These are phyloP conservation scores for Dasysyrphus albostriatus DNA, from an alignment of 2,888 invertebrate genomes.

Conservation along the genomic window DNA sequence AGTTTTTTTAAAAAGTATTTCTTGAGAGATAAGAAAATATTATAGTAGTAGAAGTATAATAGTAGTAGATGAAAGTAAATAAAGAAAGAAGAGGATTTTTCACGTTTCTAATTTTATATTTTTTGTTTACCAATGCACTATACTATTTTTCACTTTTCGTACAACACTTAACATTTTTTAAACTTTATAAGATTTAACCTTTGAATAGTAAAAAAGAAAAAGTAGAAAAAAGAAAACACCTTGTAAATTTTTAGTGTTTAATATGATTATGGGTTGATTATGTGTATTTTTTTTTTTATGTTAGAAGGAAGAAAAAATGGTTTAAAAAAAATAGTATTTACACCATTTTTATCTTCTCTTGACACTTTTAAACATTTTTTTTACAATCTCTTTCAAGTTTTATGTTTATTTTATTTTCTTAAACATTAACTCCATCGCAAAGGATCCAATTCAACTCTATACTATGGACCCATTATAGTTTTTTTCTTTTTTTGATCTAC, in stretches of 20 bases:
- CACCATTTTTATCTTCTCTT: slow-evolving; percentile 67
- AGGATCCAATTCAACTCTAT: slow-evolving; percentile 2
- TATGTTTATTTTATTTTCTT: not conserved
- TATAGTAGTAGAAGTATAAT: not conserved
- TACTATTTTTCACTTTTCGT: slow-evolving; percentile 29
- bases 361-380: slow-evolving; percentile 67
- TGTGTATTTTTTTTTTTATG: not conserved
- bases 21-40: slow-evolving; percentile 1
- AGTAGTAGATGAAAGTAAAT: slow-evolving; percentile 30
- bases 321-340: slow-evolving; percentile 41
- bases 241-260: slow-evolving; percentile 6
- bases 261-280: slow-evolving; percentile 27
- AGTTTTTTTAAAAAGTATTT: slow-evolving; percentile 26
- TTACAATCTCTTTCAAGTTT: slow-evolving; percentile 30
- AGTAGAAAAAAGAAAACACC: slow-evolving; percentile 20
- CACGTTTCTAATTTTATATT: slow-evolving; percentile 24
- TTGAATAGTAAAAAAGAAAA: not conserved
- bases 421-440: slow-evolving; percentile 32
- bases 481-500: not conserved
- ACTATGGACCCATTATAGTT: slow-evolving; percentile 50
- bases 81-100: slow-evolving; percentile 34
- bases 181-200: not conserved
- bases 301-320: slow-evolving; percentile 43
- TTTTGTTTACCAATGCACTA: slow-evolving; percentile 33
- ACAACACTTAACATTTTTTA: not conserved